Percentiles rank a stretch among this genome's conserved stretches.
phyloP scores from a whole-genome alignment of 2,888 invertebrate species.

The Synanthedon andrenaeformis region DNA sequence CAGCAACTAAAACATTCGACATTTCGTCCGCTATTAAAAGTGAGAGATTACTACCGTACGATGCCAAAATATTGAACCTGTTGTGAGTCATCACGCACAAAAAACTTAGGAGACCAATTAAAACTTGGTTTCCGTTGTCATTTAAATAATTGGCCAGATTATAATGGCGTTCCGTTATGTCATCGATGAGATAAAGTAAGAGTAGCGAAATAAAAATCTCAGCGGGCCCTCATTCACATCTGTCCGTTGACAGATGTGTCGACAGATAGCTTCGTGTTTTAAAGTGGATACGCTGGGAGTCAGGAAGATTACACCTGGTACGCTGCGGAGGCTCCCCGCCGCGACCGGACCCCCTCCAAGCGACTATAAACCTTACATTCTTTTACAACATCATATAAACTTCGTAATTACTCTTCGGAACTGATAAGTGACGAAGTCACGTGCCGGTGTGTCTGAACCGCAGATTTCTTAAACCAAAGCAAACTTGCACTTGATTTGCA shows the following conservation, averaged over 20 bases:
- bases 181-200: constrained; percentile 28
- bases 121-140: constrained; percentile 39
- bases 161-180: constrained; percentile 36
- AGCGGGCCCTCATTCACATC: constrained; percentile 39
- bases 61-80: constrained; percentile 24
- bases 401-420: background rate
- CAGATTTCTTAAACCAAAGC: no score
- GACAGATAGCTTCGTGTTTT: constrained; percentile 28
- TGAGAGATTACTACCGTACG: constrained; percentile 30
- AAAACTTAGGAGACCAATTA: constrained; percentile 39
- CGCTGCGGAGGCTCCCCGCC: constrained; percentile 28
- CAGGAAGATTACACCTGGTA: constrained; percentile 49
- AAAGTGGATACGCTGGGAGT: constrained; percentile 22
- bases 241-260: constrained; percentile 34
- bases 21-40: constrained; percentile 25
- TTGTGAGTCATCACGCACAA: constrained; percentile 36
- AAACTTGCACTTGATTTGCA: background rate
- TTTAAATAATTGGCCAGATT: constrained; percentile 35
- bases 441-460: background rate
- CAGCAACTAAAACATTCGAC: constrained; percentile 35
- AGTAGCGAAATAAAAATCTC: constrained; percentile 44
- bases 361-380: constrained; percentile 9
- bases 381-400: background rate
- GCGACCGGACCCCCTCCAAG: constrained; percentile 18
- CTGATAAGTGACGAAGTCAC: background rate